These are phyloP conservation scores for Hippocampus guttulatus DNA, from an alignment of 2,113 vertebrate genomes.

Conservation along the genomic window DNA sequence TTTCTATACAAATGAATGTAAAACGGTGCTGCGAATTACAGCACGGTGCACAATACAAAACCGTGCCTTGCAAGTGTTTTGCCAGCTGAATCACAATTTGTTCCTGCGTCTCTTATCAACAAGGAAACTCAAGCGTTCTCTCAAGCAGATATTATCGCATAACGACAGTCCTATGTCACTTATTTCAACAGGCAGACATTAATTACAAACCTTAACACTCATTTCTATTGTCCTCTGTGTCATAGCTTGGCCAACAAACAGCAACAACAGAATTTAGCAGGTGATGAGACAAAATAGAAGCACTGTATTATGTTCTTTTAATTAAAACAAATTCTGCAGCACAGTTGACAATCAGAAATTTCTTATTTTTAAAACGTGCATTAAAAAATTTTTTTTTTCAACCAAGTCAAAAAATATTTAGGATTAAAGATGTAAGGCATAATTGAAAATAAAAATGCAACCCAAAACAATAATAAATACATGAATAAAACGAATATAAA, in stretches of 20 bases:
- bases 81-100: slow-evolving; percentile 8
- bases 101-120: slow-evolving; percentile 2
- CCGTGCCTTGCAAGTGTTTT: slow-evolving; percentile 1
- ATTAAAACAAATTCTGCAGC: background rate
- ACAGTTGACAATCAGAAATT: background rate
- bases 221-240: background rate
- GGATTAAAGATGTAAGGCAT: background rate
- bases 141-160: background rate
- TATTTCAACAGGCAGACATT: background rate
- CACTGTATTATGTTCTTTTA: background rate
- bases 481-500: no score
- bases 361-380: background rate
- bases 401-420: background rate
- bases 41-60: slow-evolving; percentile 5
- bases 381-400: background rate
- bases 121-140: background rate
- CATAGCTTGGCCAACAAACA: background rate
- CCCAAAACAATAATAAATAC: background rate
- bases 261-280: background rate
- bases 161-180: background rate
- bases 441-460: background rate
- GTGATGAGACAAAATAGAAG: background rate
- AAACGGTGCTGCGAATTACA: slow-evolving; percentile 23
- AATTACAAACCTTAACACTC: background rate
- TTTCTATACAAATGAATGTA: slow-evolving; percentile 27